Evolutionary conservation across 2,113 vertebrate species (phyloP), one percentile per base, ranked within the genome.

Genomic region (Noturus placidus): DNA sequence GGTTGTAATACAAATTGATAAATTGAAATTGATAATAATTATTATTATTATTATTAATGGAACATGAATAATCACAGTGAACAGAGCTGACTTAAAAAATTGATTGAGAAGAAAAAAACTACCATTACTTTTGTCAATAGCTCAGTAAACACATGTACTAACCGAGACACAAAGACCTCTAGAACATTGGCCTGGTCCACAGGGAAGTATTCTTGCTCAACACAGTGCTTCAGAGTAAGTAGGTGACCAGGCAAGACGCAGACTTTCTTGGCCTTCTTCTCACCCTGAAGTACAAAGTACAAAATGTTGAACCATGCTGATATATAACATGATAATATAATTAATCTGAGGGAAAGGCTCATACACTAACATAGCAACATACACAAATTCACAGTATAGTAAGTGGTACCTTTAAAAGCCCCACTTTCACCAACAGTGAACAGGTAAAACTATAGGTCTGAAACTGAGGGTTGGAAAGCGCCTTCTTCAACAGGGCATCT

Each of bases 151-250:
- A 89, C n/a, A 56, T 38, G 52, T 20, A 87, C 96, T 94, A 93
- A 99, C 98, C 96, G 98, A 93, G 96, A 96, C 81, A 97, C 65
- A 88, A 99, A 97, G 2, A 95, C 95, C 9, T 95, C 92, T 70
- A 99, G 96, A 91, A 98, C 92, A 5, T 93, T 94, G 0, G 92
- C 94, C 0, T 97, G 93, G 17, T 96, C 93, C 91, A 95, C 96
- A 9, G 95, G 93, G 89, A 99, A 98, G 89, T 98, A 99, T 72
- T 97, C 96, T 93, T 99, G 97, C 88, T 96, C 96, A n/a, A 97
- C 96, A 52, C 97, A 91, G 35, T 99, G 97, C 78, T 97, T 96
- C 93, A 99, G 92, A 46, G 94, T 95, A 92, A 97, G 93, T 90
- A 99, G 94, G 85, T 98, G 97, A 83, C 97, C 98, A 0, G 96